Evolutionary conservation across 2,113 vertebrate genomes (phyloP).

Genomic region (Plectropomus leopardus): DNA sequence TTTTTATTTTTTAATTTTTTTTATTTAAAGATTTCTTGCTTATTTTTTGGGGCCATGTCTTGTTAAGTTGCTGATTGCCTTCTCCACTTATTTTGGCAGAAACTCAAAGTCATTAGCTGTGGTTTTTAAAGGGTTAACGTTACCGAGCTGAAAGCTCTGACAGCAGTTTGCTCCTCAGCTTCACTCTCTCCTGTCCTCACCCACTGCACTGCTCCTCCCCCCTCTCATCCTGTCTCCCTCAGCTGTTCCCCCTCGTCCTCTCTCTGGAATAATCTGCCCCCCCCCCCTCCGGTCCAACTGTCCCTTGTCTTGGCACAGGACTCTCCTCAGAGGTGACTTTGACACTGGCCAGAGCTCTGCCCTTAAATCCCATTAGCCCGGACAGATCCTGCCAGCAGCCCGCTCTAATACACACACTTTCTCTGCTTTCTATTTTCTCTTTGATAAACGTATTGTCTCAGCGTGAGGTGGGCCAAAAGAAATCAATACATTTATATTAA

Average conservation of each 20-base stretch:
- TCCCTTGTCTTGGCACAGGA: conserved; percentile 74
- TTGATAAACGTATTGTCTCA: conserved; percentile 38
- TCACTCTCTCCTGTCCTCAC: not conserved
- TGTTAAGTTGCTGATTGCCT: too few species aligned
- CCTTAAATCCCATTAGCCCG: conserved; percentile 74
- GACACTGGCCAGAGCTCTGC: conserved; percentile 79
- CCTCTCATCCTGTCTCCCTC: conserved; percentile 59
- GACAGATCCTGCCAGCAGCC: conserved; percentile 54
- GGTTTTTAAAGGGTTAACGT: too few species aligned
- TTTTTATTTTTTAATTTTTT: too few species aligned
- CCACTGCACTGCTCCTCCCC: not conserved
- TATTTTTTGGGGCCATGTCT: too few species aligned
- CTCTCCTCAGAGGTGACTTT: conserved; percentile 84
- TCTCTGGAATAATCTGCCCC: conserved; percentile 67
- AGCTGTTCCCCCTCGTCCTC: conserved; percentile 81
- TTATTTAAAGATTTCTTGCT: too few species aligned
- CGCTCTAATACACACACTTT: conserved; percentile 44
- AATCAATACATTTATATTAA: conserved; percentile 58
- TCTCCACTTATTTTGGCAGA: too few species aligned
- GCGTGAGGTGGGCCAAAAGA: conserved; percentile 10
- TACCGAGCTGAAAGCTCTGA: not conserved
- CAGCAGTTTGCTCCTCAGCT: not conserved
- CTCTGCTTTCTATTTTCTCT: conserved; percentile 22
- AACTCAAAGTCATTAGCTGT: too few species aligned
- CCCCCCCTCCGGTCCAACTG: conserved; percentile 53